phyloP scores from a whole-genome alignment of 2,113 vertebrate genomes.

The Sylvietta virens region DNA sequence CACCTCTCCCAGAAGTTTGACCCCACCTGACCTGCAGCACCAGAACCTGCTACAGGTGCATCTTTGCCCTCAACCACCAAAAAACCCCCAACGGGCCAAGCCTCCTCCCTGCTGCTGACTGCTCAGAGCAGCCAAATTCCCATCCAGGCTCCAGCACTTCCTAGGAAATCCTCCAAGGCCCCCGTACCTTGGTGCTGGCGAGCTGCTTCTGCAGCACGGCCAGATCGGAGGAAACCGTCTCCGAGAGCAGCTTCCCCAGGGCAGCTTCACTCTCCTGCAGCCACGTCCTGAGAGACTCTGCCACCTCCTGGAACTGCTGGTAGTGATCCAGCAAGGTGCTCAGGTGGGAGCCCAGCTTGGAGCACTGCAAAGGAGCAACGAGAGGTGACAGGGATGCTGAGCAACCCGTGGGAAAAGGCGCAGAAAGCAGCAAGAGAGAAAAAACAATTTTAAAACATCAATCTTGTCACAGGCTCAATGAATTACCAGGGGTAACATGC shows the following conservation, averaged over 20 bases:
- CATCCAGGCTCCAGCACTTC: accelerated
- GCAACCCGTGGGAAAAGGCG: neutral
- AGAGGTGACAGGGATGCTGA: accelerated
- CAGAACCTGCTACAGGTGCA: neutral
- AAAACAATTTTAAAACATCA: accelerated
- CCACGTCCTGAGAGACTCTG: constrained; percentile 82
- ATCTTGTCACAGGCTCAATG: neutral
- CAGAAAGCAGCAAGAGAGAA: neutral
- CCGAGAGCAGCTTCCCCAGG: constrained; percentile 74
- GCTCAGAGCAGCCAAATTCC: neutral
- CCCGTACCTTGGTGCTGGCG: constrained; percentile 80
- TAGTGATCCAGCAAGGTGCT: constrained; percentile 82
- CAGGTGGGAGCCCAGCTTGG: constrained; percentile 83
- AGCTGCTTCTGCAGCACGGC: constrained; percentile 82
- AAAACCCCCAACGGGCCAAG: accelerated
- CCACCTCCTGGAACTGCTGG: constrained; percentile 90
- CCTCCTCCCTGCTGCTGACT: neutral
- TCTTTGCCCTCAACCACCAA: neutral
- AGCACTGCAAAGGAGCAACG: constrained; percentile 71
- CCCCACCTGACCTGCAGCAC: neutral
- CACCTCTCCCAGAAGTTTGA: neutral
- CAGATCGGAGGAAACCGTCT: constrained; percentile 78
- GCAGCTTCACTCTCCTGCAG: constrained; percentile 80
- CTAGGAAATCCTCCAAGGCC: neutral
- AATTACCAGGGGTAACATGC: neutral